Evolutionary conservation across 2,888 invertebrate species (phyloP), one percentile per base, ranked within the genome.

Genomic region (Sturmia bella): DNA sequence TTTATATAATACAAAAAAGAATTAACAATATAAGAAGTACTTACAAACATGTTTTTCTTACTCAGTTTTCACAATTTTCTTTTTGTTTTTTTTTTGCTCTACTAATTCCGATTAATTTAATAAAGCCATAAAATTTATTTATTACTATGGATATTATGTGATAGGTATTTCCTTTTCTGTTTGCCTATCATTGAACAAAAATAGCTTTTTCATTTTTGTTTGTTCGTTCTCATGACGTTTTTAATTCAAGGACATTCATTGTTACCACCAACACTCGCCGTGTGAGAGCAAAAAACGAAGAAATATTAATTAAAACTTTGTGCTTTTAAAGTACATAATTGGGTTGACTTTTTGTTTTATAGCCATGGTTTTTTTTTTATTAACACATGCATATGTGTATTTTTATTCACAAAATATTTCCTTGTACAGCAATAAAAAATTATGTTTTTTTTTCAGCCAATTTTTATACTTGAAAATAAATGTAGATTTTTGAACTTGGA

Each of bases 161-260:
- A 32, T 32, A n/a, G n/a, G n/a, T n/a, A 32, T 32, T 32, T 32
- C 32, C 9, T 32, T 32, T 5, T n/a, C n/a, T 3, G 5, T 27
- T 63, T 32, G 27, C 7, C 7, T 15, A 45, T 45, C 17, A 7
- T 54, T 15, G 0, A 27, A 32, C 6, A 2, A 32, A 45, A 21
- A 37, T 24, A 21, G 3, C 0, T 13, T 43, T 54, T 72, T 70
- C 9, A 52, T 24, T 17, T 45, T 27, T 54, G 4, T 32, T 56
- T 74, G n/a, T 24, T 56, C 15, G 19, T 56, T 74, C 24, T 48
- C 9, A 43, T 78, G 78, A 74, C 69, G 74, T 74, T 76, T 39
- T 32, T 48, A 70, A 66, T 82, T 78, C 82, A 82, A 82, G 82
- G 82, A 78, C 74, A 66, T 66, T 74, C 74, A 57, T 69, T 82